phyloP scores from a whole-genome alignment of 2,888 invertebrate genomes.

The Scaptomyza polygonia region DNA sequence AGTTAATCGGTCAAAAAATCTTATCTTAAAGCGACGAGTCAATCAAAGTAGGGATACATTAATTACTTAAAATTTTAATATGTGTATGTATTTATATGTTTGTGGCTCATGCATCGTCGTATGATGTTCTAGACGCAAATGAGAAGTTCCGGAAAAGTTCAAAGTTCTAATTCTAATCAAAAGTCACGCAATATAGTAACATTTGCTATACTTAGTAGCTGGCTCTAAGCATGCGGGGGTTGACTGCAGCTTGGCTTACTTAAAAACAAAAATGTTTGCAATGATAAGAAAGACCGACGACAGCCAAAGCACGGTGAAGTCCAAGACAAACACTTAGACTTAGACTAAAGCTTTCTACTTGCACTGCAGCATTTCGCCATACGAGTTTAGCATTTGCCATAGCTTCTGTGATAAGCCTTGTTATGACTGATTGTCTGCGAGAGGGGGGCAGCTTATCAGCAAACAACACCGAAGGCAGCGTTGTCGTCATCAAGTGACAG shows the following conservation, averaged over 20 bases:
- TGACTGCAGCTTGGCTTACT: constrained; percentile 41
- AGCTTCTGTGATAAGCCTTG: constrained; percentile 41
- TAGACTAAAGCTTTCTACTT: constrained; percentile 60
- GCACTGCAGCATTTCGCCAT: constrained; percentile 68
- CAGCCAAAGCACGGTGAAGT: constrained; percentile 25
- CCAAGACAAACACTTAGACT: constrained; percentile 1
- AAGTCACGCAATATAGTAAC: constrained; percentile 49
- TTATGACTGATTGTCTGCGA: constrained; percentile 66
- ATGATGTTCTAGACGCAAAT: constrained; percentile 47
- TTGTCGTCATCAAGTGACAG: constrained; percentile 24
- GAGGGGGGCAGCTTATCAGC: constrained; percentile 57
- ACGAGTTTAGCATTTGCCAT: constrained; percentile 21
- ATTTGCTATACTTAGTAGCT: constrained; percentile 23
- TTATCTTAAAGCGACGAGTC: constrained; percentile 28
- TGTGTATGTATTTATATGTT: not conserved
- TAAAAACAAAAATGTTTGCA: constrained; percentile 3
- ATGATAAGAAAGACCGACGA: constrained; percentile 55
- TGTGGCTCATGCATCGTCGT: constrained; percentile 57
- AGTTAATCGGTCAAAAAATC: constrained; percentile 43
- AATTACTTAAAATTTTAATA: not conserved
- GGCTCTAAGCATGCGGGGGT: constrained; percentile 20
- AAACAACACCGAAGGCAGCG: not conserved
- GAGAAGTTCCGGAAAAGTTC: constrained; percentile 69
- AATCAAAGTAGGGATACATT: constrained; percentile 8
- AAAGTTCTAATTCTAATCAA: constrained; percentile 62